A percentile compares a stretch with the other conserved stretches of the same genome.
phyloP scores from a whole-genome alignment of 2,888 invertebrate genomes.

The Cryptocheilus praepositus region DNA sequence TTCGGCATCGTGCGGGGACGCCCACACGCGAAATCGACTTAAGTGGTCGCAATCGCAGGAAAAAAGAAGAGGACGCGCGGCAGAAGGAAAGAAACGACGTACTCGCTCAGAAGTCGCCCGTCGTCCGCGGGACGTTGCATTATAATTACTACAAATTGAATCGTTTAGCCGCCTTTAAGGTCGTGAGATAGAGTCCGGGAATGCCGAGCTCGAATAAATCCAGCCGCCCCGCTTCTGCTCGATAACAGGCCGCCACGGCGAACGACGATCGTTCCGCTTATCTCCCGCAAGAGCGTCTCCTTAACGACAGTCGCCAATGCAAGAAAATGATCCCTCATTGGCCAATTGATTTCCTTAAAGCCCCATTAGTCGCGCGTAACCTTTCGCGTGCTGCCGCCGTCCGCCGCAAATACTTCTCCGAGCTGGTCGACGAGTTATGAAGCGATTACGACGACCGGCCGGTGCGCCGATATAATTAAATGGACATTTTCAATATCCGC shows the following conservation, averaged over 20 bases:
- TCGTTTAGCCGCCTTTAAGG: conserved; percentile 65
- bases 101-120: conserved; percentile 27
- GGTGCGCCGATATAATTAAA: no score
- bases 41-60: no score
- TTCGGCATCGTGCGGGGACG: conserved; percentile 33
- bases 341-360: conserved; percentile 13
- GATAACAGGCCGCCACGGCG: conserved; percentile 2
- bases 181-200: conserved; percentile 63
- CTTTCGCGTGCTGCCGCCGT: conserved; percentile 3
- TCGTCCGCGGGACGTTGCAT: conserved; percentile 59
- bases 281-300: conserved; percentile 17
- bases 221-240: conserved; percentile 19
- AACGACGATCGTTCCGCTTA: conserved; percentile 11
- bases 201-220: conserved; percentile 55
- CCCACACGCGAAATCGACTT: conserved; percentile 53
- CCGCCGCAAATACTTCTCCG: neutral
- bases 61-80: no score
- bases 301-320: conserved; percentile 24
- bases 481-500: no score
- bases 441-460: no score
- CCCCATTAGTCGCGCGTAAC: conserved; percentile 4
- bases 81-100: conserved; percentile 7
- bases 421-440: neutral
- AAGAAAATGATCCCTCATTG: conserved; percentile 13
- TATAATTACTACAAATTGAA: conserved; percentile 68